Evolutionary conservation across 2,797 vertebrate species (phyloP).

Genomic region (Alcedo quadribrachys): DNA sequence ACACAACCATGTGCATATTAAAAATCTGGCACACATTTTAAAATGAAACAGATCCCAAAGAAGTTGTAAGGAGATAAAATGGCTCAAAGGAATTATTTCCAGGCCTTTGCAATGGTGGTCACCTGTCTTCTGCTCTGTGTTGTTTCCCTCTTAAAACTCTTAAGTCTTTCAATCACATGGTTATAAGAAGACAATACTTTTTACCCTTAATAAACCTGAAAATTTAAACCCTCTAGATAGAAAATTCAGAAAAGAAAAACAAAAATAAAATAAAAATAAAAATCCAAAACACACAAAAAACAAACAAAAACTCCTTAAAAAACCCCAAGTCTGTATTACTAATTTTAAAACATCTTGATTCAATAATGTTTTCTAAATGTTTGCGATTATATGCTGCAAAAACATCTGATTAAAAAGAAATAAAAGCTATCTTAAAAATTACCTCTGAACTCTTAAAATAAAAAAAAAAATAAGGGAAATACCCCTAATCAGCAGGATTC

Average conservation of each 20-base stretch:
- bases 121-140: background rate
- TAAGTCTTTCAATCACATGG: background rate
- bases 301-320: too few relatives aligned
- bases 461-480: background rate
- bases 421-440: background rate
- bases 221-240: background rate
- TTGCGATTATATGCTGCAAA: background rate
- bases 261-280: background rate
- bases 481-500: background rate
- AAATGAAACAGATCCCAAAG: slow-evolving; percentile 4
- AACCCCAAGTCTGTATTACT: background rate
- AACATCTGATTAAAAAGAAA: background rate
- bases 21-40: background rate
- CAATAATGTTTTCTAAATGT: background rate
- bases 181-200: background rate
- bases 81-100: background rate
- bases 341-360: background rate
- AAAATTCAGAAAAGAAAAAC: background rate
- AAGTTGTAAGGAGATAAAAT: background rate
- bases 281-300: too few relatives aligned
- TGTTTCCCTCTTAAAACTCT: background rate
- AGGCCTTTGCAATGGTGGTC: background rate
- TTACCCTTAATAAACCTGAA: background rate
- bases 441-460: background rate
- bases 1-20: background rate